phyloP scores from a whole-genome alignment of 1,140 invertebrate species.

The Periplaneta americana region DNA sequence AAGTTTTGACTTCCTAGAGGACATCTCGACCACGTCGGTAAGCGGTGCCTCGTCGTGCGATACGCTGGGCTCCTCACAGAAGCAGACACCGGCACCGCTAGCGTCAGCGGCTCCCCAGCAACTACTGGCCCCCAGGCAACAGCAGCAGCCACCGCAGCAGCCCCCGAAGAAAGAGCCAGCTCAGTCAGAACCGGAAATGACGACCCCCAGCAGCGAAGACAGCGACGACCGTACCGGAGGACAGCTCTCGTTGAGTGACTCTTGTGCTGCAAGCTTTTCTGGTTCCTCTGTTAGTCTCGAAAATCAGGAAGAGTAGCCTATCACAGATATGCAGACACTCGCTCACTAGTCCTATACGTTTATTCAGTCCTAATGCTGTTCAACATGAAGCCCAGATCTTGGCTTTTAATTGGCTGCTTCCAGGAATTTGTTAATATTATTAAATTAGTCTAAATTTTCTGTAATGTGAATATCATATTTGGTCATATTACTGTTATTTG shows the following conservation, averaged over 20 bases:
- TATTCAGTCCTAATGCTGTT: too few species aligned
- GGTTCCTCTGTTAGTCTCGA: constrained; percentile 29
- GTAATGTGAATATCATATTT: too few species aligned
- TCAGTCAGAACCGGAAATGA: not conserved
- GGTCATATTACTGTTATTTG: too few species aligned
- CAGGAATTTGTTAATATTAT: too few species aligned
- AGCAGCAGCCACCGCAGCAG: not conserved
- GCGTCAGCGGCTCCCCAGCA: constrained; percentile 7
- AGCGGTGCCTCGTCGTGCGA: constrained; percentile 43
- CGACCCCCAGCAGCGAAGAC: constrained; percentile 25
- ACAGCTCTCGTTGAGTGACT: constrained; percentile 34
- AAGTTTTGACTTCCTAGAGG: constrained; percentile 72
- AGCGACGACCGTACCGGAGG: constrained; percentile 27
- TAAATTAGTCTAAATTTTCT: too few species aligned
- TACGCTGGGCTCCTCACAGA: constrained; percentile 25
- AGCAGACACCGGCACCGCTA: constrained; percentile 20
- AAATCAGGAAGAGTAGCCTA: constrained; percentile 16
- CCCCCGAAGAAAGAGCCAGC: not conserved
- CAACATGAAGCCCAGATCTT: too few species aligned
- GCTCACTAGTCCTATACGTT: too few species aligned
- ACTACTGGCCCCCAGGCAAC: not conserved
- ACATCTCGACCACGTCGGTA: constrained; percentile 47
- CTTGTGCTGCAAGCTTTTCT: constrained; percentile 34
- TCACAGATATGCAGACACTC: too few species aligned
- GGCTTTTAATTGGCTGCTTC: too few species aligned